Evolutionary conservation across 2,888 invertebrate genomes (phyloP), one percentile per base, ranked within the genome.

Genomic region (Platypus cylindrus): DNA sequence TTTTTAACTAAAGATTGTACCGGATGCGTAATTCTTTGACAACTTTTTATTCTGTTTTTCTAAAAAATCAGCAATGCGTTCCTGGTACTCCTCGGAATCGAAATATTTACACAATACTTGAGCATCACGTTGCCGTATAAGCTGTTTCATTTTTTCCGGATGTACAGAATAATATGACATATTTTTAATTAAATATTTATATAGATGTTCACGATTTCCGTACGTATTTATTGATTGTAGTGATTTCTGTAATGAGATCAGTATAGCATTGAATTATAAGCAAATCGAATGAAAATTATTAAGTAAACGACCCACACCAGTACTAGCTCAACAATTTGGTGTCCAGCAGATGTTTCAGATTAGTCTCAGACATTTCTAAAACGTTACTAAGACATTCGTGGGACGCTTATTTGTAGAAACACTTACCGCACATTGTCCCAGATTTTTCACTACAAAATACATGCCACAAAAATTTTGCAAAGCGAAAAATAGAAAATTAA

Each of bases 131-230:
- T 40, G 39, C 31, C 42, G 48, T 7, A 48, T 25, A 5, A 43
- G 33, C 15, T 41, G 45, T 34, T 39, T 48, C 20, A 49, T 27
- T 29, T 44, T 41, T 35, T 49, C 49, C 5, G 49, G 49, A 30
- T 49, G 49, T 1, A 38, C 32, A n/a, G 25, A 7, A 22, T 34
- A 41, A 14, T 23, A 34, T 2, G 37, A 35, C n/a, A 38, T 25
- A n/a, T 37, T 37, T 14, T 29, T 34, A 3, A 13, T 16, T 9
- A 40, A 37, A 16, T 44, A 34, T 2, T 41, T 38, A 25, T 24
- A 30, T n/a, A 37, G 13, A 7, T 36, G 37, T 3, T 11, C 24
- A 3, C 36, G 33, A 28, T 31, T 33, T 25, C 27, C 18, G 20
- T 38, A 33, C 3, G 35, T 12, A 15, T 31, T 24, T 8, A 8